Conservation (phyloP, 53 echinoderm and acorn worm genomes). For the Actinopyga echinites region DNA sequence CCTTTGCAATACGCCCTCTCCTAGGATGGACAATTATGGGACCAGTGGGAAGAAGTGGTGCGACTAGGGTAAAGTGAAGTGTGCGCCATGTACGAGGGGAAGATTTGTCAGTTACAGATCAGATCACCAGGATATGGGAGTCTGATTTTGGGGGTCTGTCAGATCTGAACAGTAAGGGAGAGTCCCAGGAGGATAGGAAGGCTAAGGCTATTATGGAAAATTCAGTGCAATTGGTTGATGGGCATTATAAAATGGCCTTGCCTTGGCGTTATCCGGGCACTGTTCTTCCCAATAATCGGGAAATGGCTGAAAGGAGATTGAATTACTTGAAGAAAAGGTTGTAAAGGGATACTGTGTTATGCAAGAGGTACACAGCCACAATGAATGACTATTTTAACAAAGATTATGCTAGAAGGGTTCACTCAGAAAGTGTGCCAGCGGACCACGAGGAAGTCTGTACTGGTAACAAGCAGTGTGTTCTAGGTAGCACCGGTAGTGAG, state of each 20-base stretch:
- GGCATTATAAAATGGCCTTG: conserved; percentile 39
- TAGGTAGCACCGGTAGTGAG: not conserved
- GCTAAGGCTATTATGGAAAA: conserved; percentile 42
- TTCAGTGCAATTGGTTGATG: conserved; percentile 13
- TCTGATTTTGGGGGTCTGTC: not conserved
- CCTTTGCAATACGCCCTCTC: conserved; percentile 29
- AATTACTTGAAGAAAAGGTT: conserved; percentile 11
- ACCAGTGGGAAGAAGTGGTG: not conserved
- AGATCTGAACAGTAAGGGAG: conserved; percentile 1
- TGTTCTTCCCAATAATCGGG: conserved; percentile 39
- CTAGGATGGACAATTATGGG: conserved; percentile 48
- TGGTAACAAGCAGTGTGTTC: not conserved
- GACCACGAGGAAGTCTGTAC: not conserved
- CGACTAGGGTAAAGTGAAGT: not conserved
- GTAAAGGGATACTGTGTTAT: not conserved
- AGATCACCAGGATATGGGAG: conserved; percentile 41
- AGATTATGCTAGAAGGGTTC: conserved; percentile 38
- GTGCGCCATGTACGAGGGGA: not conserved
- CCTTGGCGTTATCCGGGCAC: not conserved
- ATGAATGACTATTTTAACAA: conserved; percentile 30
- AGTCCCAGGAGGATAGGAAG: conserved; percentile 40
- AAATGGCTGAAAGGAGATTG: conserved; percentile 31
- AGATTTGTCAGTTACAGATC: not conserved
- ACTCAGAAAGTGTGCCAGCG: not conserved
- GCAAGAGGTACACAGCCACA: conserved; percentile 17